Base-by-base conservation (phyloP, 2,888 invertebrate genomes). In the Argyresthia albistria region DNA sequence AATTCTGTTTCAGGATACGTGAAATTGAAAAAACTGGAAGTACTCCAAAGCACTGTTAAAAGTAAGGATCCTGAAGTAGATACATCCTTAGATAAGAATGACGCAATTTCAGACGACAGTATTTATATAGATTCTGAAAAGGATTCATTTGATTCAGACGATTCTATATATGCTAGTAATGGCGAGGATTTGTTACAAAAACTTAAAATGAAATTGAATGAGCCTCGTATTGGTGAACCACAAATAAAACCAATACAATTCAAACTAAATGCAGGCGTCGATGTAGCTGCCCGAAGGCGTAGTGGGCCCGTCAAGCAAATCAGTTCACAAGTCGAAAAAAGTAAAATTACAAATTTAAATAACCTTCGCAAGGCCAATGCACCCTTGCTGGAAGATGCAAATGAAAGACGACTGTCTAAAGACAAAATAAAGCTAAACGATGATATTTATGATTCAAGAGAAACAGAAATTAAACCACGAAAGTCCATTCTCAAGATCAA, bases 21-120 rank as follows among this genome's bases (percentile, higher is more conserved):
- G 1, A 89, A 89, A 60, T 68, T 91, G 14, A 88, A 88, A 60
- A 81, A 89, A 60, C 59, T 89, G 50, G 89, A 89, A 62, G 80
- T 88, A 52, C 65, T 88, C 59, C 80, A 86, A 69, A 88, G 86
- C 57, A 72, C 73, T 0, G 56, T 77, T 0, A 81, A 77, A 65
- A 81, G 81, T 61, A 61, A 59, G 43, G 73, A 69, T 25, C 25
- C 25, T 25, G 6, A 25, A 4, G 2, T 25, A 25, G 39, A 39
- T 11, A n/a, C n/a, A n/a, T 9, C 39, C 39, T 39, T 39, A n/a
- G 39, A 39, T 2, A 39, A 64, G 15, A 64, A 11, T 10, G 66
- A 57, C 54, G 54, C 37, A 59, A 68, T 54, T 39, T 77, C 75
- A 36, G 77, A 78, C 57, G 81, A 83, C 49, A 87, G 84, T 60